Conservation (phyloP, 37 sponge, comb jelly and placozoan species). For the Crambe crambe region DNA sequence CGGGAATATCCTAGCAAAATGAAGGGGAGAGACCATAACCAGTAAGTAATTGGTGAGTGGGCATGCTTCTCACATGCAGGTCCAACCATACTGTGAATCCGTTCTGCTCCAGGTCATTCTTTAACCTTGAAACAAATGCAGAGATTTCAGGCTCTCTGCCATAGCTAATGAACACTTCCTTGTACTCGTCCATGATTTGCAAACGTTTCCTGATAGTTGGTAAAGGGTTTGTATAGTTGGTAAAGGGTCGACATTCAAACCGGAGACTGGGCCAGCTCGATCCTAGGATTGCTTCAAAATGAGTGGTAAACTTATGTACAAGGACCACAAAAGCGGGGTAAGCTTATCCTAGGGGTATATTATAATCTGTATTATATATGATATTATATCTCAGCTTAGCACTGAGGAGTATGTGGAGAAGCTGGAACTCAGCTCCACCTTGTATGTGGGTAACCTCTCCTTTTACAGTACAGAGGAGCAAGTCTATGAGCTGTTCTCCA, state of each 20-base stretch:
- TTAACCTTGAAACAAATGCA: constrained; percentile 44
- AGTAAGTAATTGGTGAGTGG: background rate
- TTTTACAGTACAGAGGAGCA: constrained; percentile 98
- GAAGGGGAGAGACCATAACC: background rate
- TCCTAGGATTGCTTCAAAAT: too few species aligned
- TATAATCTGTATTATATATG: background rate
- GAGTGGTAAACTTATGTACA: constrained; percentile 28
- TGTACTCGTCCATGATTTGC: background rate
- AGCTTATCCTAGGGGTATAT: background rate
- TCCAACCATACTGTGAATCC: constrained; percentile 78
- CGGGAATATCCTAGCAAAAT: constrained; percentile 32
- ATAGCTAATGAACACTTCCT: constrained; percentile 69
- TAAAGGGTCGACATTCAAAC: background rate
- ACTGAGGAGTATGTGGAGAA: constrained; percentile 73
- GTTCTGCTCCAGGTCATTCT: constrained; percentile 50
- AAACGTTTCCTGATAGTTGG: background rate
- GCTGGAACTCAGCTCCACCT: constrained; percentile 60
- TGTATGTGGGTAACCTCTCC: constrained; percentile 98
- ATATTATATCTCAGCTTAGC: constrained; percentile 51
- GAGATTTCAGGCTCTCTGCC: constrained; percentile 55
- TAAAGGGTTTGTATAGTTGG: too few species aligned
- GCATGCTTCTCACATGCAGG: constrained; percentile 1
- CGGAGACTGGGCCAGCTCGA: background rate
- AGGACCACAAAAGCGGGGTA: constrained; percentile 54
- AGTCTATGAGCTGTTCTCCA: constrained; percentile 94